A percentile compares a stretch with the other conserved stretches of the same genome.
phyloP scores from a whole-genome alignment of 2,888 invertebrate species.

The Drosophila formosana region DNA sequence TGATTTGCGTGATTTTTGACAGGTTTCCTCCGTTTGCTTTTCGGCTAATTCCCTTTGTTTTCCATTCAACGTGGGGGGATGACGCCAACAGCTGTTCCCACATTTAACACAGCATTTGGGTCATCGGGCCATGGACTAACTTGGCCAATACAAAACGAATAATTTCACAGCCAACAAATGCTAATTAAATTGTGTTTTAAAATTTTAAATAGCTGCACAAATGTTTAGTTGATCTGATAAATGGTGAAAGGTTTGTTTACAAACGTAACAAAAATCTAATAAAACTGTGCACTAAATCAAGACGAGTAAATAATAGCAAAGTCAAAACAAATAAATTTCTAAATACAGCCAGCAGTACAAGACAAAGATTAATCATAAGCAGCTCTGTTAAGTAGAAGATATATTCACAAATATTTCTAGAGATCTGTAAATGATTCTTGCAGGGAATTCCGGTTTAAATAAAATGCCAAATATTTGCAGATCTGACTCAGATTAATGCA shows the following conservation, averaged over 20 bases:
- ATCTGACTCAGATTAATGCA: slow-evolving; percentile 1
- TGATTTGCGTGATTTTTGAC: slow-evolving; percentile 60
- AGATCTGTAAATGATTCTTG: not conserved
- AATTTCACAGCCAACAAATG: not conserved
- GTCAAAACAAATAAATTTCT: slow-evolving; percentile 28
- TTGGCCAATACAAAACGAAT: not conserved
- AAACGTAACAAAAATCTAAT: not conserved
- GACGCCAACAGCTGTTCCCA: slow-evolving; percentile 45
- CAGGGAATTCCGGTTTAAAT: not conserved
- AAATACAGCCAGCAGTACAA: not conserved
- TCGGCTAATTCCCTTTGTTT: slow-evolving; percentile 49
- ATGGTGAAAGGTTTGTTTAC: slow-evolving; percentile 17
- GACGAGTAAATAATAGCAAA: slow-evolving; percentile 6
- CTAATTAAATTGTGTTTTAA: not conserved
- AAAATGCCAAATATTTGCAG: not conserved
- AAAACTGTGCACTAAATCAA: slow-evolving; percentile 15
- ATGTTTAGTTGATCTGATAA: slow-evolving; percentile 7
- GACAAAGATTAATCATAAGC: slow-evolving; percentile 2
- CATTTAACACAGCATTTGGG: slow-evolving; percentile 51
- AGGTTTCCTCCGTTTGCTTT: slow-evolving; percentile 48
- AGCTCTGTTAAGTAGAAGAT: not conserved
- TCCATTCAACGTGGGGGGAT: not conserved
- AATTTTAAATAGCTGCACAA: slow-evolving; percentile 1
- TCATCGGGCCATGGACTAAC: slow-evolving; percentile 49
- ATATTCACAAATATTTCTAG: not conserved